Evolutionary conservation across 2,113 vertebrate genomes (phyloP).

Genomic region (Menura novaehollandiae): DNA sequence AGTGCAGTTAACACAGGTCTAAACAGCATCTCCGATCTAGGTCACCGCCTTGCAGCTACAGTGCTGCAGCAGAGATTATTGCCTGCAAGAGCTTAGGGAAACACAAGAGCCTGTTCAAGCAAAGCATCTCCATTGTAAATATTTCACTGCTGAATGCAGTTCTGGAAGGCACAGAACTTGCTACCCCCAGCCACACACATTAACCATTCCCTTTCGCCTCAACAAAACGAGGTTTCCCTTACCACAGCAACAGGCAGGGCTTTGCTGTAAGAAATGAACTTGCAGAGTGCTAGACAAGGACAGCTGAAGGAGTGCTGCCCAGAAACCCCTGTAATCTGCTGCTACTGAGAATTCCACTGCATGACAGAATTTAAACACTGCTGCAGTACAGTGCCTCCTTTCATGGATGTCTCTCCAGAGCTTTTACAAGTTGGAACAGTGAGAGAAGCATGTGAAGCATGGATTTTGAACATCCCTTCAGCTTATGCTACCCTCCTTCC

Average conservation of each 20-base stretch:
- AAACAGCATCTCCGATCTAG: background rate
- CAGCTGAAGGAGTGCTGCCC: fast-evolving
- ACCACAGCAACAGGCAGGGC: fast-evolving
- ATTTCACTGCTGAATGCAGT: too few species aligned
- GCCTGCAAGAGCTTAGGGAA: background rate
- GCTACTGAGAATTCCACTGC: background rate
- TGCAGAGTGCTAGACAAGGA: background rate
- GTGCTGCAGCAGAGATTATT: background rate
- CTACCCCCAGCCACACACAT: fast-evolving
- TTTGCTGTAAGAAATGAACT: fast-evolving
- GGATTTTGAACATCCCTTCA: background rate
- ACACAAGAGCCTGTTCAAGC: fast-evolving
- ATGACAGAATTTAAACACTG: too few species aligned
- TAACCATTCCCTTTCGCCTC: fast-evolving
- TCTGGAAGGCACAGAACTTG: background rate
- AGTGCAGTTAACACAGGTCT: fast-evolving
- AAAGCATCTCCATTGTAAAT: fast-evolving
- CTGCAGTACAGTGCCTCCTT: background rate
- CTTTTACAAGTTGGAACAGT: fast-evolving
- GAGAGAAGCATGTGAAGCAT: fast-evolving
- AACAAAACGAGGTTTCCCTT: fast-evolving
- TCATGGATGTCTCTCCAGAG: fast-evolving
- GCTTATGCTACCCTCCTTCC: fast-evolving
- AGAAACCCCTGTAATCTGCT: fast-evolving
- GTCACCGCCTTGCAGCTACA: background rate